These are phyloP conservation scores for Thermophis baileyi DNA, from an alignment of 2,113 vertebrate genomes.

Conservation along the genomic window DNA sequence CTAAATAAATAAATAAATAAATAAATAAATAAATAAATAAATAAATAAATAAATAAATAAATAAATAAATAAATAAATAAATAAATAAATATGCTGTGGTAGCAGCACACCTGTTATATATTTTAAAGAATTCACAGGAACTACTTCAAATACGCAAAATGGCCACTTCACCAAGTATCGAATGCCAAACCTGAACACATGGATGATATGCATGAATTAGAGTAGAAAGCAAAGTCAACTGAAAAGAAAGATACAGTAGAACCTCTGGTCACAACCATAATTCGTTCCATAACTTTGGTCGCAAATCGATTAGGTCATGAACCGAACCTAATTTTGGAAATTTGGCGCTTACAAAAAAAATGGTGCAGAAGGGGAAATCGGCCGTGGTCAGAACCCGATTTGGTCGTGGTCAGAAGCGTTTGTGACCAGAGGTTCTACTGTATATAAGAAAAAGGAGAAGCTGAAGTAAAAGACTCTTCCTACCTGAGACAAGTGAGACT, in stretches of 20 bases:
- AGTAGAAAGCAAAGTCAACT: not conserved
- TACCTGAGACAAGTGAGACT: conserved; percentile 98
- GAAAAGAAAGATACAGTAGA: not conserved
- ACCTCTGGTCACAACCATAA: no score
- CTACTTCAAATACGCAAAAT: not conserved
- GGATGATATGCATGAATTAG: not conserved
- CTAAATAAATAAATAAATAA: not conserved
- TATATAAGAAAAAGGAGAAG: fast-evolving
- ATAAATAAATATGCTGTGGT: not conserved
- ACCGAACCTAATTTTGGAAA: no score
- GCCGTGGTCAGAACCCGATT: no score
- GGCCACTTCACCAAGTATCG: conserved; percentile 34
- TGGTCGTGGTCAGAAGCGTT: no score
- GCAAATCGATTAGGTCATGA: no score
- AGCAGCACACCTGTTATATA: conserved; percentile 24
- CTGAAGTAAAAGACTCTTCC: conserved; percentile 27
- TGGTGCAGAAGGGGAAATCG: no score
- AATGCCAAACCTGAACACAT: not conserved
- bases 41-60: not conserved
- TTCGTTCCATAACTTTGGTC: no score
- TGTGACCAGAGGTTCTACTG: no score
- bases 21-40: conserved; percentile 9
- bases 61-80: not conserved
- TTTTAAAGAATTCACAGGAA: not conserved
- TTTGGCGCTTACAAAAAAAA: no score